Evolutionary conservation across 2,113 vertebrate genomes (phyloP), one percentile per base, ranked within the genome.

Genomic region (Tragulus kanchil): DNA sequence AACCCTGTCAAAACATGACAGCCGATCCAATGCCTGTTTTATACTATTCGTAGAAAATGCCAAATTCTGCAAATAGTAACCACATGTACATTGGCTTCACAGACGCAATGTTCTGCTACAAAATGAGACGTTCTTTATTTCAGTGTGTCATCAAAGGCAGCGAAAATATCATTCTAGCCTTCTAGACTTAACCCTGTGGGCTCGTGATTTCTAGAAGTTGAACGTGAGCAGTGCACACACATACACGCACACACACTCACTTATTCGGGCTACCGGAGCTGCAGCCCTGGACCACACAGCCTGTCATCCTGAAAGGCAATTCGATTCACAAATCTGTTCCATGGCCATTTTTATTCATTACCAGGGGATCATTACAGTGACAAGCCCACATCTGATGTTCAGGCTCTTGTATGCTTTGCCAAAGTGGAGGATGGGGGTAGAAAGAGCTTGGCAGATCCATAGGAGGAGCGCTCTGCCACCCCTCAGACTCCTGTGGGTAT

Each of bases 1-100:
- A 99, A 98, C 98, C 97, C 98, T 99, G 98, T 99, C 98, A 98
- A 98, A 99, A 98, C 97, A 98, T 97, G 97, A 99, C 98, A 98
- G 98, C 97, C 83, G 96, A 98, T 98, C 98, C 96, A 96, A 98
- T 98, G 98, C 98, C 98, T 98, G 98, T 96, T 98, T 98, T 98
- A 98, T 97, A 96, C 98, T 98, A 98, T 98, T 98, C 98, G 97
- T 98, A 98, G 98, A 98, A 99, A 99, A 99, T 98, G 98, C 99
- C 98, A 98, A 96, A 98, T 98, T 98, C 99, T 98, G 98, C 98
- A 98, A 98, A 99, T 98, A 98, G 98, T 98, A 98, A 98, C 98
- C 98, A 98, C 98, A 98, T 98, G 98, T 97, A 98, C 97, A 88
- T 95, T 87, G 97, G 97, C 97, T 98, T 98, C 96, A 25, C 98